These are phyloP conservation scores for Dromius quadrimaculatus DNA, from an alignment of 2,888 invertebrate genomes.

Conservation along the genomic window DNA sequence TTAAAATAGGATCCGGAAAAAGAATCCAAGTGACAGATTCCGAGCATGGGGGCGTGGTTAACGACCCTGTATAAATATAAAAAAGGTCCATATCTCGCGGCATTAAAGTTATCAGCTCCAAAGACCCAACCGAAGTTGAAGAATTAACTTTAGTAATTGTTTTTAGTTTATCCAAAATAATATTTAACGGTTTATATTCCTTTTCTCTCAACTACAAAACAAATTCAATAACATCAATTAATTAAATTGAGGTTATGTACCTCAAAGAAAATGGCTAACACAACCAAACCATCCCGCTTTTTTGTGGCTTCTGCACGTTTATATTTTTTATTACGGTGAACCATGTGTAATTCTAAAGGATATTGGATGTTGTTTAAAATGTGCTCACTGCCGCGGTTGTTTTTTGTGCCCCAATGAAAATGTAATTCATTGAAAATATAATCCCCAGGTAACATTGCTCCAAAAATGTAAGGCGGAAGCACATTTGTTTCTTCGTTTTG, in stretches of 20 bases:
- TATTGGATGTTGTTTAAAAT: slow-evolving; percentile 80
- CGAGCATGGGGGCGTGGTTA: slow-evolving; percentile 84
- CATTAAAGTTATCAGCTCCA: slow-evolving; percentile 68
- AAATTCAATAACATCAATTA: neutral
- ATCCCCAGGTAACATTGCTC: slow-evolving; percentile 75
- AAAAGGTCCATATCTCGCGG: slow-evolving; percentile 75
- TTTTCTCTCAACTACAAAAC: slow-evolving; percentile 54
- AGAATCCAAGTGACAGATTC: slow-evolving; percentile 86
- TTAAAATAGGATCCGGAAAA: slow-evolving; percentile 78
- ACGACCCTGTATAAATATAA: slow-evolving; percentile 84
- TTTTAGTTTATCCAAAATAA: slow-evolving; percentile 19
- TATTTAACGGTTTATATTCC: slow-evolving; percentile 56
- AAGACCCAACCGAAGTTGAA: neutral
- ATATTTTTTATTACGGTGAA: slow-evolving; percentile 82
- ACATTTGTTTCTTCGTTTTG: neutral
- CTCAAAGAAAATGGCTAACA: slow-evolving; percentile 83
- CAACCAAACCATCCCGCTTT: slow-evolving; percentile 80
- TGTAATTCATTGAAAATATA: slow-evolving; percentile 81
- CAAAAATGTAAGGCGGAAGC: slow-evolving; percentile 74
- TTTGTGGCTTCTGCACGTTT: slow-evolving; percentile 75
- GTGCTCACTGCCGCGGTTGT: slow-evolving; percentile 83
- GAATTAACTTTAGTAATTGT: slow-evolving; percentile 4
- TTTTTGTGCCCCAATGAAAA: slow-evolving; percentile 83
- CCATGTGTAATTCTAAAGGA: slow-evolving; percentile 86
- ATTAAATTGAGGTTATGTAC: slow-evolving; percentile 68